Evolutionary conservation across 2,888 invertebrate species (phyloP).

Genomic region (Argynnis bischoffii): DNA sequence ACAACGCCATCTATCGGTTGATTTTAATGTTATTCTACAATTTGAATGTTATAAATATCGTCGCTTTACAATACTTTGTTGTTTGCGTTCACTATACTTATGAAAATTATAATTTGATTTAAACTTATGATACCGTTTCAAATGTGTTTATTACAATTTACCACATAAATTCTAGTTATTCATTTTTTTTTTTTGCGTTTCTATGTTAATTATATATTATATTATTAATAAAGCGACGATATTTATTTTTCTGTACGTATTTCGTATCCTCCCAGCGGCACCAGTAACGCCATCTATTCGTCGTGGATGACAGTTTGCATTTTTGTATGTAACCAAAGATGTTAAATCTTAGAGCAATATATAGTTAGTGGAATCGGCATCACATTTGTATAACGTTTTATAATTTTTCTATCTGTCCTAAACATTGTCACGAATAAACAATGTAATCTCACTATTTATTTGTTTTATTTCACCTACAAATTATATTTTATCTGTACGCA

Average conservation of each 20-base stretch:
- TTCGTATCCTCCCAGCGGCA: not conserved
- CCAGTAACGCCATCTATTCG: not conserved
- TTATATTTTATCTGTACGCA: not conserved
- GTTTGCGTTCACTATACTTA: no score
- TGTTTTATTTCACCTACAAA: constrained; percentile 49
- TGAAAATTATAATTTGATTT: no score
- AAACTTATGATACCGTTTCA: no score
- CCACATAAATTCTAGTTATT: no score
- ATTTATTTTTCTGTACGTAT: not conserved
- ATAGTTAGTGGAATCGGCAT: constrained; percentile 46
- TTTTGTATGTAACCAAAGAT: constrained; percentile 36
- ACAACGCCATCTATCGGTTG: constrained; percentile 15
- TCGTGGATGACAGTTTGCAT: constrained; percentile 9
- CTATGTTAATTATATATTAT: not conserved
- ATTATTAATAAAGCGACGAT: constrained; percentile 11
- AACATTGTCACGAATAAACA: constrained; percentile 79
- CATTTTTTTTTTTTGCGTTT: no score
- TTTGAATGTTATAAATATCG: not conserved
- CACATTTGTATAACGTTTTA: constrained; percentile 42
- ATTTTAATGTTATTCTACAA: not conserved
- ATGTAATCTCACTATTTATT: constrained; percentile 63
- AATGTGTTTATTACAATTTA: no score
- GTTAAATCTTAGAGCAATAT: constrained; percentile 30
- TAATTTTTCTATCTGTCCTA: constrained; percentile 55
- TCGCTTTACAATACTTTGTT: not conserved